Base-by-base conservation (phyloP, 2,888 invertebrate genomes). In the Tetanocera ferruginea region DNA sequence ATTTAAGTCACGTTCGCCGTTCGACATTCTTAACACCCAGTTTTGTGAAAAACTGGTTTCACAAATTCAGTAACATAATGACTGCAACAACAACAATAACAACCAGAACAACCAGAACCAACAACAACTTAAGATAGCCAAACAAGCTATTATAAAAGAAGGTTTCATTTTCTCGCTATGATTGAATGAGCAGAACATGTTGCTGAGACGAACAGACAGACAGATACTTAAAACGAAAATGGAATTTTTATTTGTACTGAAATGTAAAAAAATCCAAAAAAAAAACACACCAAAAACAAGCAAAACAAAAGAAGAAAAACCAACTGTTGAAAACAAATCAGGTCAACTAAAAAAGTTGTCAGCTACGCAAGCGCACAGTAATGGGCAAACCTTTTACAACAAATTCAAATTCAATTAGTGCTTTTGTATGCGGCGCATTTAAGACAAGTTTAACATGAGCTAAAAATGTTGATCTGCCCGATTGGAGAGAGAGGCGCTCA, bases 11-110 rank as follows among this genome's bases (percentile, higher is more conserved):
- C 69, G 49, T 69, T 69, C 28, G 11, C 64, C 14, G 8, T n/a
- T 19, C 67, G 25, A 43, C 67, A 43, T 67, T 51, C 49, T 49
- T 25, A 51, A 51, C 69, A 51, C 51, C 51, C 51, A 17, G 25
- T 69, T 25, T n/a, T 17, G 23, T 17, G 69, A 23, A 25, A 69
- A 69, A 69, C 69, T 69, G 69, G 69, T 69, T 69, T 17, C 51
- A 49, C n/a, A 19, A n/a, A 14, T 51, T 14, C 19, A 51, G 19
- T 11, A 17, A 25, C 25, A 69, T 25, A 49, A 51, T n/a, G 28
- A 49, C 23, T 37, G 8, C 37, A 37, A 2, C 14, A 66, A 19
- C n/a, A n/a, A 37, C 6, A n/a, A 14, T 11, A 67, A 67, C 19
- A 43, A 31, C 34, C 28, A 37, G 4, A 43, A 67, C 34, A 66